Conservation (phyloP, 2,113 vertebrate genomes). For the Echinops telfairi region DNA sequence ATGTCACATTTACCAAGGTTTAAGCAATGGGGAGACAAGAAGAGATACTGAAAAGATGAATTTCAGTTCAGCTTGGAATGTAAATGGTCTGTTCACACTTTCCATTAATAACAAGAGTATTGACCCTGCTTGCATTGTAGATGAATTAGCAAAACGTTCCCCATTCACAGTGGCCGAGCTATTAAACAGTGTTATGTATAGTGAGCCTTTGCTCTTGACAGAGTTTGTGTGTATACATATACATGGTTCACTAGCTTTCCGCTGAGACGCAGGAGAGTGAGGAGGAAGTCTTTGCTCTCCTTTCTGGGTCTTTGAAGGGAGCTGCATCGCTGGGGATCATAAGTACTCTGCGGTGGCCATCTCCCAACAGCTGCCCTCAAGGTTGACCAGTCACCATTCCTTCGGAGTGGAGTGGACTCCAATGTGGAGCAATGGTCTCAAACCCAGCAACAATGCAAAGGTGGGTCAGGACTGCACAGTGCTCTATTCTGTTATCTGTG, state of each 20-base stretch:
- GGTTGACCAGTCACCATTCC: no score
- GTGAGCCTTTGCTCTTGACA: background rate
- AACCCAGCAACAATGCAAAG: background rate
- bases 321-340: background rate
- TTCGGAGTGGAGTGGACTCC: background rate
- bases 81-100: background rate
- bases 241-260: background rate
- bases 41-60: background rate
- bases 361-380: background rate
- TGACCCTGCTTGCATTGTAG: background rate
- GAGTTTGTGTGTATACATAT: no score
- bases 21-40: background rate
- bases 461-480: background rate
- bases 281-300: background rate
- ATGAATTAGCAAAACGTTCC: background rate
- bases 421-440: background rate
- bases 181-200: background rate
- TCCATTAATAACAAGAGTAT: background rate
- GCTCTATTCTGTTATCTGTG: background rate
- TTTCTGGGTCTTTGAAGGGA: background rate
- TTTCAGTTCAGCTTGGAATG: background rate
- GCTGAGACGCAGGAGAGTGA: background rate
- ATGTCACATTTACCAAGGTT: background rate
- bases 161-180: background rate
- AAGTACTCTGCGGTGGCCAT: background rate